Base-by-base conservation (phyloP, 2,113 vertebrate species). In the Alligator sinensis region DNA sequence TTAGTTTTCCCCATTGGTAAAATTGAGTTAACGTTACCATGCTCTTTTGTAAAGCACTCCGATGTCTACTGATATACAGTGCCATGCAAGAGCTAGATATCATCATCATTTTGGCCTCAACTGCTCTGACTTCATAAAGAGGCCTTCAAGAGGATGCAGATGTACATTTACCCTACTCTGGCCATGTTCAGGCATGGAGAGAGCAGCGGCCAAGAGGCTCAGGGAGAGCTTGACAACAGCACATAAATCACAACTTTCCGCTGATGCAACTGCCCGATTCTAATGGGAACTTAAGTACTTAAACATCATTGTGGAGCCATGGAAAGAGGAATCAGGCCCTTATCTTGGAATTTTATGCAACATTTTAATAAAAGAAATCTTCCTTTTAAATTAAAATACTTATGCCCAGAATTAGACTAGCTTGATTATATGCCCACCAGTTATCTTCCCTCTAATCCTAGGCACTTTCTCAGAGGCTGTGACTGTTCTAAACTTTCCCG, bases 1-100 rank as follows among this genome's bases (percentile, higher is more conserved):
- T 84, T 85, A 84, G 22, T 58, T 59, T 91, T 80, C 91, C 47
- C 38, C 88, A 92, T 55, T 15, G 8, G 87, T 89, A 96, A 47
- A 47, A 47, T 47, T 47, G 47, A 47, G 47, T 47, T 47, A 47
- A 47, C 9, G 47, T 47, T 47, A 47, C 47, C 59, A 81, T 1
- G 0, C 61, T 47, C 47, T 3, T 86, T 61, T 61, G 80, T 61
- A 66, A 74, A 47, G 47, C 47, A 47, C 47, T 47, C 47, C 47
- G 8, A 47, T 7, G 66, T 30, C 60, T 77, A 63, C 88, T 77
- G 74, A 62, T 77, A 78, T 80, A 93, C 54, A 59, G 64, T 0
- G 5, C 94, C 62, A 57, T 84, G 4, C 4, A 30, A 28, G 30
- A 59, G 79, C 76, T 1, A 77, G 47, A 9, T 47, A 47, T 47